Evolutionary conservation across 2,113 vertebrate genomes (phyloP).

Genomic region (Stictonetta naevosa): DNA sequence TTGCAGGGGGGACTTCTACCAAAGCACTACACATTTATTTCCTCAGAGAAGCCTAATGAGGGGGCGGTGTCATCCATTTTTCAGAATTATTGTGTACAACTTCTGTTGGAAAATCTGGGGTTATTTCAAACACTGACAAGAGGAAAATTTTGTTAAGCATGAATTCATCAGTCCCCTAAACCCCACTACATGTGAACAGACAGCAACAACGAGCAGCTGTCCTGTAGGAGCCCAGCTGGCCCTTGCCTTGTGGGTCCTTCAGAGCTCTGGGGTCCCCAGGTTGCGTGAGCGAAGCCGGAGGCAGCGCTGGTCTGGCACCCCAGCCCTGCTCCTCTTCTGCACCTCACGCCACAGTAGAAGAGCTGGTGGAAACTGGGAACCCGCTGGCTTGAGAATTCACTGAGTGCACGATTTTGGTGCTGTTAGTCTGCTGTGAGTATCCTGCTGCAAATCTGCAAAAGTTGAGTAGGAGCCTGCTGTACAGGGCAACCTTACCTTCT

Average conservation of each 20-base stretch:
- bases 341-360: rapidly evolving
- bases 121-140: not conserved
- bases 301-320: not conserved
- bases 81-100: not conserved
- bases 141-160: not conserved
- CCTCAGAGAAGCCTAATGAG: no score
- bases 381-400: rapidly evolving
- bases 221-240: not conserved
- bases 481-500: not conserved
- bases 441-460: not conserved
- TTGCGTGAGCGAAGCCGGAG: not conserved
- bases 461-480: not conserved
- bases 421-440: not conserved
- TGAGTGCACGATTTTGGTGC: rapidly evolving
- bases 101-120: not conserved
- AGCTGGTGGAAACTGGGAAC: not conserved
- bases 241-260: not conserved
- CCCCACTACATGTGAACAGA: rapidly evolving
- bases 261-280: not conserved
- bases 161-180: not conserved
- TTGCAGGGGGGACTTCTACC: not conserved
- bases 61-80: not conserved
- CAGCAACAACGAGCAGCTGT: rapidly evolving
- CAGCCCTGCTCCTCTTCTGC: rapidly evolving
- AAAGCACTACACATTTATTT: no score